Evolutionary conservation across 2,888 invertebrate genomes (phyloP).

Genomic region (Fragum fragum): DNA sequence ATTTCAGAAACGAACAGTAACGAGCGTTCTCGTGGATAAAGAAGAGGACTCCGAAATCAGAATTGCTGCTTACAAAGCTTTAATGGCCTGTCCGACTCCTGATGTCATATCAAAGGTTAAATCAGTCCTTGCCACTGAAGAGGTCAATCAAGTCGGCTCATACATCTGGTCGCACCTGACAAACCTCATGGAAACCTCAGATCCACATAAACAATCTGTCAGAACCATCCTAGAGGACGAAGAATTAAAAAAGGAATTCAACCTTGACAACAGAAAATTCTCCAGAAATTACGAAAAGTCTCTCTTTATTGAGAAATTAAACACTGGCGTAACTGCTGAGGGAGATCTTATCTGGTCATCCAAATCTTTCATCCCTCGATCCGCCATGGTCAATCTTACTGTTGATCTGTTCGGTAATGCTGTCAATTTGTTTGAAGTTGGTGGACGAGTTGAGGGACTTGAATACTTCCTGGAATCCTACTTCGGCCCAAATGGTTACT

Average conservation of each 20-base stretch:
- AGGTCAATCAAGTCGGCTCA: conserved; percentile 93
- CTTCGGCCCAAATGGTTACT: conserved; percentile 90
- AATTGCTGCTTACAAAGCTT: conserved; percentile 94
- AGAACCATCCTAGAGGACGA: conserved; percentile 95
- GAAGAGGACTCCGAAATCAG: conserved; percentile 94
- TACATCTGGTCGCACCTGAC: conserved; percentile 98
- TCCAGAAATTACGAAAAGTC: conserved; percentile 95
- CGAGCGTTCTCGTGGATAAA: conserved; percentile 91
- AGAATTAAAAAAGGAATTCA: conserved; percentile 93
- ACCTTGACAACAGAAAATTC: conserved; percentile 95
- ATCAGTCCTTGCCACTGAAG: conserved; percentile 76
- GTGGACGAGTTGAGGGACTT: conserved; percentile 95
- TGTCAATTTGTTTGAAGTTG: conserved; percentile 94
- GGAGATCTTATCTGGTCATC: conserved; percentile 85
- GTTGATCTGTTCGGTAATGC: conserved; percentile 91
- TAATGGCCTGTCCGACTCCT: conserved; percentile 96
- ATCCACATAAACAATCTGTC: conserved; percentile 94
- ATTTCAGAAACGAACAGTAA: conserved; percentile 76
- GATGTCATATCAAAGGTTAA: conserved; percentile 92
- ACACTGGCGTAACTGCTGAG: conserved; percentile 87
- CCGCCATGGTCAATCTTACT: conserved; percentile 85
- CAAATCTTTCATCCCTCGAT: conserved; percentile 85
- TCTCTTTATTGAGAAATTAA: conserved; percentile 94
- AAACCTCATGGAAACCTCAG: conserved; percentile 94
- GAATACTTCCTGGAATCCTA: conserved; percentile 94